A percentile compares a stretch with the other conserved stretches of the same genome.
phyloP scores from a whole-genome alignment of 2,797 vertebrate genomes.

The Leucoraja ocellata region DNA sequence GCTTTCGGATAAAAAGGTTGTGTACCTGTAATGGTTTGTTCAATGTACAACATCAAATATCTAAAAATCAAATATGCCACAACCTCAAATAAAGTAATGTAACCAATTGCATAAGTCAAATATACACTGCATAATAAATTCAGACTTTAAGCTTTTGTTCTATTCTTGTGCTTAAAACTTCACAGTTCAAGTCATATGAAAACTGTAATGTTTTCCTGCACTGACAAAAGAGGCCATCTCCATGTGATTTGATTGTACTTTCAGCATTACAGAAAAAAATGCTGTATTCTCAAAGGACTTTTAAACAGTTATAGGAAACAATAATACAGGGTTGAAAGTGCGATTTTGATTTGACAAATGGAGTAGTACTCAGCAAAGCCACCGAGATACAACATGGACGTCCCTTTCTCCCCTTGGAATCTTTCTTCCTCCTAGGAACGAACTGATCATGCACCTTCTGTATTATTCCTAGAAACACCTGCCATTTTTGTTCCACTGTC shows the following conservation, averaged over 20 bases:
- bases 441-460: too few species aligned
- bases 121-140: not conserved
- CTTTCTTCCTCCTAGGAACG: too few species aligned
- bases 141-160: not conserved
- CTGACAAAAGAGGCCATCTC: not conserved
- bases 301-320: not conserved
- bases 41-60: not conserved
- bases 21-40: too few species aligned
- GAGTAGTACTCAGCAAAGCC: not conserved
- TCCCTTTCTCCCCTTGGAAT: too few species aligned
- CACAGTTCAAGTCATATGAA: not conserved
- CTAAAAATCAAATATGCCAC: not conserved
- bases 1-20: too few species aligned
- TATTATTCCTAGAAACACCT: too few species aligned
- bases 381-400: not conserved
- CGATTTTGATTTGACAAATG: not conserved
- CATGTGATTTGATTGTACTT: not conserved
- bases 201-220: not conserved
- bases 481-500: too few species aligned
- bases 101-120: not conserved
- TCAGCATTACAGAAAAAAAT: not conserved
- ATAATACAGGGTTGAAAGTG: not conserved
- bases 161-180: not conserved
- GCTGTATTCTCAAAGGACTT: not conserved
- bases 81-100: not conserved